A percentile compares a stretch with the other conserved stretches of the same genome.
These are phyloP conservation scores for Corythaixoides concolor DNA, from an alignment of 2,113 vertebrate species.

Conservation along the genomic window DNA sequence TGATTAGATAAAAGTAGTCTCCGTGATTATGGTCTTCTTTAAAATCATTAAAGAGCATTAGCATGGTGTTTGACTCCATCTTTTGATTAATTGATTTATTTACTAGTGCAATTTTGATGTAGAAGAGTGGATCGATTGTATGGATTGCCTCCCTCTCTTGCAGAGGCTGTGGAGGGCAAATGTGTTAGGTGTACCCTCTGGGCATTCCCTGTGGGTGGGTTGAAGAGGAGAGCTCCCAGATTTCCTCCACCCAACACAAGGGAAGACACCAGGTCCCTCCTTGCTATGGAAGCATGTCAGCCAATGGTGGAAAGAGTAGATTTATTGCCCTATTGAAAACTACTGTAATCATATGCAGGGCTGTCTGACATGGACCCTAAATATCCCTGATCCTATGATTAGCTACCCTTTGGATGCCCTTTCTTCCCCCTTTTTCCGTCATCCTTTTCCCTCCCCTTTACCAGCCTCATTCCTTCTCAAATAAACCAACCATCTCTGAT, in stretches of 20 bases:
- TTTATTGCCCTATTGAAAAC: background rate
- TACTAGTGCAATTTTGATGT: background rate
- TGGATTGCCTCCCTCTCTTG: background rate
- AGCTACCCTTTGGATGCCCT: background rate
- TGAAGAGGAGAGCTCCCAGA: background rate
- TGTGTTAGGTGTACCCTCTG: background rate
- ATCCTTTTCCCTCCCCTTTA: background rate
- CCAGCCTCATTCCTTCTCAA: background rate
- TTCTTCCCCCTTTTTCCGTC: background rate
- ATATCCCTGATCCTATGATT: background rate
- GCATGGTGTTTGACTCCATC: background rate
- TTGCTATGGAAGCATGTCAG: background rate
- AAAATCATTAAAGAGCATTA: background rate
- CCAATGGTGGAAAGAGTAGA: background rate
- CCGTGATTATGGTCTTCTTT: background rate
- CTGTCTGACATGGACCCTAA: background rate
- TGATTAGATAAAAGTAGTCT: background rate
- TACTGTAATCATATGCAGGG: background rate
- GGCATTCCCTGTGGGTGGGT: background rate
- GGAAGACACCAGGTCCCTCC: background rate
- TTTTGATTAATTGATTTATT: background rate
- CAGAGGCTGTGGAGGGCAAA: background rate
- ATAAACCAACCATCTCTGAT: background rate
- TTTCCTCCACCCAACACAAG: accelerated
- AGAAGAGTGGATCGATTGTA: background rate